Percentiles rank a stretch among this genome's conserved stretches.
These are phyloP conservation scores for Tachina lurida DNA, from an alignment of 2,888 invertebrate genomes.

Conservation along the genomic window DNA sequence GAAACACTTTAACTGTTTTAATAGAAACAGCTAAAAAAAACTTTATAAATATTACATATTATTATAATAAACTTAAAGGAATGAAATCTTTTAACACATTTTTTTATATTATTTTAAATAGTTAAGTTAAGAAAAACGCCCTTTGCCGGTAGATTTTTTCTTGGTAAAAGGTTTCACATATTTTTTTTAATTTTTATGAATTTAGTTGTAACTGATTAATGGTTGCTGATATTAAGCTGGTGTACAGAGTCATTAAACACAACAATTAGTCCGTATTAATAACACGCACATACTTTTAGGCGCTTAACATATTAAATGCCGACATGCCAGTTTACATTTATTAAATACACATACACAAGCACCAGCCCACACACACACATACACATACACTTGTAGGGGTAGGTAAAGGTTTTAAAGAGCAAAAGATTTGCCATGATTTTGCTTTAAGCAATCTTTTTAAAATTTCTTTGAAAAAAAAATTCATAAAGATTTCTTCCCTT, in stretches of 20 bases:
- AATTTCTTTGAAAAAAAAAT: not conserved
- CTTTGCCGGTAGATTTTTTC: conserved; percentile 18
- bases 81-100: not conserved
- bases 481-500: conserved; percentile 22
- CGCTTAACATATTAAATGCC: conserved; percentile 55
- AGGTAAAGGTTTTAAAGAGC: not conserved
- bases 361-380: too few relatives aligned
- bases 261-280: conserved; percentile 45
- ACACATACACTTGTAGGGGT: not conserved
- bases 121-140: conserved; percentile 45
- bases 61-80: conserved; percentile 2
- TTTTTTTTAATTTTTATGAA: conserved; percentile 3
- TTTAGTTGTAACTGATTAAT: conserved; percentile 39
- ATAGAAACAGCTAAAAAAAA: not conserved
- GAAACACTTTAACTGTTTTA: conserved; percentile 20
- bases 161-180: not conserved
- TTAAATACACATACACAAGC: not conserved
- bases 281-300: conserved; percentile 67
- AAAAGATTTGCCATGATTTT: conserved; percentile 10
- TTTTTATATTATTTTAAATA: not conserved
- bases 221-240: conserved; percentile 36
- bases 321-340: conserved; percentile 49
- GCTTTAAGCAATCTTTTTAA: conserved; percentile 7
- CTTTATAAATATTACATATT: not conserved
- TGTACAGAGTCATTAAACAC: conserved; percentile 51